Base-by-base conservation (phyloP, 2,113 vertebrate species). In the Rhynchomys soricoides region DNA sequence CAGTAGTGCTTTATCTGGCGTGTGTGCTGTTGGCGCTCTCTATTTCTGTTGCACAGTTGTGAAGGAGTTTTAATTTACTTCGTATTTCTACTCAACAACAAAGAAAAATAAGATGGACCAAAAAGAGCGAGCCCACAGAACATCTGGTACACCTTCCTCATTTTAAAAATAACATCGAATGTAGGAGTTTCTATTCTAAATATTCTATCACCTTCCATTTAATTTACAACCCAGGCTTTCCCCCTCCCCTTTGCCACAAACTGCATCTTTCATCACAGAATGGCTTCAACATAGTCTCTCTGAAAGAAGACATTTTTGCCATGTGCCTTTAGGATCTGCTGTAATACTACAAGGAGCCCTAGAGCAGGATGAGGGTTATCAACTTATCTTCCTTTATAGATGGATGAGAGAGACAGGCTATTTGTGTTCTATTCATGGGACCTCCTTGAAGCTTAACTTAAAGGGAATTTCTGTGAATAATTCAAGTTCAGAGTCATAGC, bases 61-160 rank as follows among this genome's bases (percentile, higher is more conserved):
- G 59, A 95, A 89, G 71, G 52, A 95, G 71, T 82, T 95, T 97
- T 93, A 92, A 94, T 95, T 89, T 97, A 95, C 89, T 94, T 92
- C 59, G 70, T 89, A 78, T 81, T 95, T 95, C 86, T 95, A 94
- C 73, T 95, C 90, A 91, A 74, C 45, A 88, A 94, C 70, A 97
- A 97, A 96, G 95, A 93, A 97, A 98, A 93, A 86, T 77, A 93
- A 85, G 66, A 95, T 73, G 31, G 19, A 77, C 31, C 10, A 17
- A 71, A 91, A 96, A 88, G 90, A 92, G 79, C 2, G 66, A 96
- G 48, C 24, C 31, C 59, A 95, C 81, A 93, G 89, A 95, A 96
- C 89, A 97, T 68, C 94, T 95, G 91, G 89, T 70, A 78, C 11
- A 86, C n/a, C 55, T 74, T 29, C 10, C 11, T 70, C 10, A 48